phyloP scores from a whole-genome alignment of 92 coral and sea anemone species.

The Siderastrea siderea region DNA sequence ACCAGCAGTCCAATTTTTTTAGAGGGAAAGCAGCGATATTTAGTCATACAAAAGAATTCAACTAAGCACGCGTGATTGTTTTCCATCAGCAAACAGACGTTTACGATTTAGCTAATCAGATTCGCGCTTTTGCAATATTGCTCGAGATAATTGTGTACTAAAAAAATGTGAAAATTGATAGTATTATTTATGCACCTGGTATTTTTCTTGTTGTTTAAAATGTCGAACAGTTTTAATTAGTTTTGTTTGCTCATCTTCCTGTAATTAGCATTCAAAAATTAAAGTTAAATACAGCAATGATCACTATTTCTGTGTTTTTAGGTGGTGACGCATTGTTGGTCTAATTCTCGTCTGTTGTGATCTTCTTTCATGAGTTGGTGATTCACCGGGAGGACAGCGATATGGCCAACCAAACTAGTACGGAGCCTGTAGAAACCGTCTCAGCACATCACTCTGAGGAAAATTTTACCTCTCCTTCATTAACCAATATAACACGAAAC shows the following conservation, averaged over 20 bases:
- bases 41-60: no score
- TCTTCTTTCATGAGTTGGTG: background rate
- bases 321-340: background rate
- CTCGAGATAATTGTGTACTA: no score
- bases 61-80: no score
- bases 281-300: background rate
- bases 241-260: background rate
- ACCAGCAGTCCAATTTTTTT: no score
- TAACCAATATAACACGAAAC: background rate
- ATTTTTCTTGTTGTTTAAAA: background rate
- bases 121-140: no score
- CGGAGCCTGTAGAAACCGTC: background rate
- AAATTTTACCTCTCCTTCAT: background rate
- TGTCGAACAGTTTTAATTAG: background rate
- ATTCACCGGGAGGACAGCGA: background rate
- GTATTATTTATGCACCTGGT: background rate
- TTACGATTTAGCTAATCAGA: no score
- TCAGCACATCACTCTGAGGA: background rate
- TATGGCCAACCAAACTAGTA: background rate
- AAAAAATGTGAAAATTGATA: no score
- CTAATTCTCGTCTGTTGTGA: no score
- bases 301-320: background rate
- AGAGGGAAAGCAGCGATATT: no score
- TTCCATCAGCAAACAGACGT: no score
- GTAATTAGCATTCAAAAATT: background rate